A percentile compares a stretch with the other conserved stretches of the same genome.
phyloP scores from a whole-genome alignment of 30 jellyfish, hydroid and myxozoan species.

The Clytia hemisphaerica region DNA sequence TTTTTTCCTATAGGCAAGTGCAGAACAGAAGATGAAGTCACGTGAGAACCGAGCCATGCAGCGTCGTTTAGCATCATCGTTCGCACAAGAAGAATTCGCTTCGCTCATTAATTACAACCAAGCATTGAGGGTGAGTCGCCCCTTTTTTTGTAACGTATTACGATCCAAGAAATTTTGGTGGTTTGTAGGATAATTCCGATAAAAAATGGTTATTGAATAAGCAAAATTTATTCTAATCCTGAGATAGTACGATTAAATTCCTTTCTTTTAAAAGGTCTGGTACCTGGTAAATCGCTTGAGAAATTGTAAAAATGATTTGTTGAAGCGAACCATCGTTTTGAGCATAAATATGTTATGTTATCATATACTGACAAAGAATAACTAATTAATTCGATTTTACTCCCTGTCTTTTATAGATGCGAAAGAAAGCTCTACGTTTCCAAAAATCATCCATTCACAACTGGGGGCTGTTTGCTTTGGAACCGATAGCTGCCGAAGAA shows the following conservation, averaged over 20 bases:
- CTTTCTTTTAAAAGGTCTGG: too few species aligned
- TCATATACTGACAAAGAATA: too few species aligned
- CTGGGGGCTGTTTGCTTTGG: constrained; percentile 99
- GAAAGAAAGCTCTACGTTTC: constrained; percentile 89
- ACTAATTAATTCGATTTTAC: background rate
- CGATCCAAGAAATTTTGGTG: too few species aligned
- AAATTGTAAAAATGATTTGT: too few species aligned
- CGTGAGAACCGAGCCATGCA: constrained; percentile 91
- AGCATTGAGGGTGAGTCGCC: constrained; percentile 13
- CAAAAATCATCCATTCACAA: constrained; percentile 94
- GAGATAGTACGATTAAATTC: too few species aligned
- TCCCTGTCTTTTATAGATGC: constrained; percentile 41
- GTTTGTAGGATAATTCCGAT: too few species aligned
- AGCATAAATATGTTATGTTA: too few species aligned
- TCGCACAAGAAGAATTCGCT: constrained; percentile 89
- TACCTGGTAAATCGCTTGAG: too few species aligned
- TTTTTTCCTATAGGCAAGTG: constrained; percentile 54
- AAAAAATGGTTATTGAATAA: too few species aligned
- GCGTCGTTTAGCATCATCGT: constrained; percentile 81
- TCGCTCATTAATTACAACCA: constrained; percentile 86
- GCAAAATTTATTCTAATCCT: too few species aligned
- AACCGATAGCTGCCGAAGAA: constrained; percentile 97
- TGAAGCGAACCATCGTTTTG: too few species aligned
- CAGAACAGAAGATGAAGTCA: constrained; percentile 82
- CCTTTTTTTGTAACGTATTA: too few species aligned